Percentiles rank a stretch among this genome's conserved stretches.
These are phyloP conservation scores for Caerostris darwini DNA, from an alignment of 1,140 invertebrate species.

Conservation along the genomic window DNA sequence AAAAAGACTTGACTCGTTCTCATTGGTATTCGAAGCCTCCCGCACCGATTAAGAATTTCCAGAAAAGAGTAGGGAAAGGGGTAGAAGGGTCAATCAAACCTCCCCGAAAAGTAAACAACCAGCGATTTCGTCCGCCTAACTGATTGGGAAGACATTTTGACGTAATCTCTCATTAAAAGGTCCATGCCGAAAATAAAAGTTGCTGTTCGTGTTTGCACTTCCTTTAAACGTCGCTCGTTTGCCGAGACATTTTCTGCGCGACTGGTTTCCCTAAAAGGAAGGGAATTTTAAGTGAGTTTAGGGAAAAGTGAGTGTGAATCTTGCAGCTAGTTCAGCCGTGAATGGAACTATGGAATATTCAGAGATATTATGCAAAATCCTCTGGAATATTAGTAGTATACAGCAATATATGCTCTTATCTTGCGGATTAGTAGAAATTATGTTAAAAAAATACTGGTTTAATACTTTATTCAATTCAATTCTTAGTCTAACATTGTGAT, in stretches of 20 bases:
- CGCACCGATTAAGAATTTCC: background rate
- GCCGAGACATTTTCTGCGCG: background rate
- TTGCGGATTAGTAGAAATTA: too few species aligned
- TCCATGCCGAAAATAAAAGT: background rate
- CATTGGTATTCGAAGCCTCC: background rate
- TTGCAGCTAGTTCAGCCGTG: background rate
- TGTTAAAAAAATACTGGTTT: too few species aligned
- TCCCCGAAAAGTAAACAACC: background rate
- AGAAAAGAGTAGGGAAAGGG: background rate
- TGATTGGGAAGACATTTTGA: constrained; percentile 39
- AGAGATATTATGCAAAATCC: too few species aligned
- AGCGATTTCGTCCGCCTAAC: constrained; percentile 31
- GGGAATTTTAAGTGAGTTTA: constrained; percentile 3
- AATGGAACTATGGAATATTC: background rate
- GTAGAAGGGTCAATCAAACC: background rate
- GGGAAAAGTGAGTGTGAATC: background rate
- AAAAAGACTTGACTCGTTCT: background rate
- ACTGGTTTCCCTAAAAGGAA: background rate
- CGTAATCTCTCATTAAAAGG: constrained; percentile 39
- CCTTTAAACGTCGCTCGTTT: constrained; percentile 20
- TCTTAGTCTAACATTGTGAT: too few species aligned
- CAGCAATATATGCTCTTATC: too few species aligned
- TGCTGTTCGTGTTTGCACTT: background rate
- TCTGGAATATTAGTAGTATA: too few species aligned
- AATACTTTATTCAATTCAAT: too few species aligned